Percentiles rank a stretch among this genome's conserved stretches.
phyloP scores from a whole-genome alignment of 2,113 vertebrate species.

The Menidia beryllina region DNA sequence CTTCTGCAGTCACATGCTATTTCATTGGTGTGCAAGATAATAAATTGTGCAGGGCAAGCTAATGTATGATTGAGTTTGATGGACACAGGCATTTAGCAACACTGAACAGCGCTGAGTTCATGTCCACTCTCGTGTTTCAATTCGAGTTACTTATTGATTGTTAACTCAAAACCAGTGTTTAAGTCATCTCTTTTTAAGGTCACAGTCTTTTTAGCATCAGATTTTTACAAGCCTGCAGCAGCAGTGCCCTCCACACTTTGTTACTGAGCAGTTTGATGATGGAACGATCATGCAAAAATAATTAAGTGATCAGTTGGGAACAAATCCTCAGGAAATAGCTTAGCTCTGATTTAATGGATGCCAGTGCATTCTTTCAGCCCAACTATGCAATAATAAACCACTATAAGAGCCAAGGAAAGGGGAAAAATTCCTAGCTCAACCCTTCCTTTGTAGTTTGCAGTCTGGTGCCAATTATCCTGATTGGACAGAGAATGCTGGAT shows the following conservation, averaged over 20 bases:
- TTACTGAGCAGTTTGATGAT: not conserved
- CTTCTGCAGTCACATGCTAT: not conserved
- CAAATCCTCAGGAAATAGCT: slow-evolving; percentile 6
- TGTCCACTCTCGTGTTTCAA: too few species aligned
- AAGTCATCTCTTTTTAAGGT: not conserved
- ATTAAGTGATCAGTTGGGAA: not conserved
- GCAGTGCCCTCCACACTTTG: not conserved
- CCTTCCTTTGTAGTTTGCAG: slow-evolving; percentile 52
- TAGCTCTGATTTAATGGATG: slow-evolving; percentile 18
- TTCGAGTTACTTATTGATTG: not conserved
- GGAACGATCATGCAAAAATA: not conserved
- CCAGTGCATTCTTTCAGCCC: slow-evolving; percentile 14
- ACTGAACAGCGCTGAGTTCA: not conserved
- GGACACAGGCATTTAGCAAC: not conserved
- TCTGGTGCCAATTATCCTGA: slow-evolving; percentile 75
- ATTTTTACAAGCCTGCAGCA: slow-evolving; percentile 9
- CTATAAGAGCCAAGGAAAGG: slow-evolving; percentile 3
- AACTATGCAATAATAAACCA: slow-evolving; percentile 46
- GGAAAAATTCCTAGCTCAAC: not conserved
- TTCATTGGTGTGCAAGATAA: not conserved
- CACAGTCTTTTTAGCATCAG: not conserved
- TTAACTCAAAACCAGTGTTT: not conserved
- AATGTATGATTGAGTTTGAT: not conserved
- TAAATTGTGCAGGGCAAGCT: not conserved
- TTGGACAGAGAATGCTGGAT: slow-evolving; percentile 56